phyloP scores from a whole-genome alignment of 2,113 vertebrate species.

The Nasalis larvatus region DNA sequence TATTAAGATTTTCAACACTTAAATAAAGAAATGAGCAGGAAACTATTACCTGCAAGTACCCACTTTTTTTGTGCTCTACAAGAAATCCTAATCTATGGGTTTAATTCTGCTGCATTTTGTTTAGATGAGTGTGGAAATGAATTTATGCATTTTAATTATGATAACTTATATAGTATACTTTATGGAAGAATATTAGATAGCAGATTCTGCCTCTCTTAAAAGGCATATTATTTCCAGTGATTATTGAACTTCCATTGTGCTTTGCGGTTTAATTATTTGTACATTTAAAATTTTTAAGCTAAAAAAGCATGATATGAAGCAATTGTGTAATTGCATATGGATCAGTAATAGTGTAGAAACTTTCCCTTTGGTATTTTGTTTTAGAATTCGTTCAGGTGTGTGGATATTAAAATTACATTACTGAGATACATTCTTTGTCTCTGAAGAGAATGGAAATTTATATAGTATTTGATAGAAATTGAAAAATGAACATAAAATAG shows the following conservation, averaged over 20 bases:
- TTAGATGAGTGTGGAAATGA: slow-evolving; percentile 23
- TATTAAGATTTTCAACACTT: slow-evolving; percentile 35
- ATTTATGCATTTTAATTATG: slow-evolving; percentile 16
- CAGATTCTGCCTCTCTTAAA: slow-evolving; percentile 32
- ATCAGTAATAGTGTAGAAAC: slow-evolving; percentile 29
- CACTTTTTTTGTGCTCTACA: not conserved
- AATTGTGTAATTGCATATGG: slow-evolving; percentile 25
- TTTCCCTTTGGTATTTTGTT: slow-evolving; percentile 56
- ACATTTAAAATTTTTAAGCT: slow-evolving; percentile 41
- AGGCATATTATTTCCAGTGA: slow-evolving; percentile 3
- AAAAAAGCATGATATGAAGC: slow-evolving; percentile 42
- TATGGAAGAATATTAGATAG: not conserved
- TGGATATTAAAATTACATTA: slow-evolving; percentile 74
- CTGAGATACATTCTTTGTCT: slow-evolving; percentile 59
- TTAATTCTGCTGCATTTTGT: slow-evolving; percentile 43
- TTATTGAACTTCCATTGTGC: slow-evolving; percentile 32
- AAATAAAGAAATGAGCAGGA: not conserved
- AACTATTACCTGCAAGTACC: not conserved
- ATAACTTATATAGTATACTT: not conserved
- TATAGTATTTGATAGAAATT: slow-evolving; percentile 61
- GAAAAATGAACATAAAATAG: slow-evolving; percentile 64
- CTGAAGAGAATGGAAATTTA: slow-evolving; percentile 61
- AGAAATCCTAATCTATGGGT: not conserved
- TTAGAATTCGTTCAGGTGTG: slow-evolving; percentile 68
- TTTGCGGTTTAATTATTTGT: slow-evolving; percentile 61